A percentile compares a stretch with the other conserved stretches of the same genome.
Conservation (phyloP, 2,113 vertebrate species). For the Ahaetulla prasina region DNA sequence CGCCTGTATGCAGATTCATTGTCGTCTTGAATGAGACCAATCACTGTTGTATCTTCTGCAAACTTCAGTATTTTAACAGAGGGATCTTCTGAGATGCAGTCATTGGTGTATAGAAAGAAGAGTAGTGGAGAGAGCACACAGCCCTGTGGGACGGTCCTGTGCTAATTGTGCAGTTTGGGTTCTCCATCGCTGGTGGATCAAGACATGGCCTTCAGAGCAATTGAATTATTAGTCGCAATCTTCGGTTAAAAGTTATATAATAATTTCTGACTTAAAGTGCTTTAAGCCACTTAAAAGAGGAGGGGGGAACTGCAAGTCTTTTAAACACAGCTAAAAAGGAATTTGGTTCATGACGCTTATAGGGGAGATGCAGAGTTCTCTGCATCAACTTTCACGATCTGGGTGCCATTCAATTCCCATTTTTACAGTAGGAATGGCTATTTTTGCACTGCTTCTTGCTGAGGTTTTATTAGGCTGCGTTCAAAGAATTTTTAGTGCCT, state of each 20-base stretch:
- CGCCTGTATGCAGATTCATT: too few relatives aligned
- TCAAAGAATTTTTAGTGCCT: not conserved
- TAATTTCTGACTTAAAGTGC: not conserved
- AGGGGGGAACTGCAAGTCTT: not conserved
- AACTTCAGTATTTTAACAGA: too few relatives aligned
- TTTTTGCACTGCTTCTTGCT: not conserved
- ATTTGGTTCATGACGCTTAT: too few relatives aligned
- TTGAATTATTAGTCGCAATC: not conserved
- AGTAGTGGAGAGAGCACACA: too few relatives aligned
- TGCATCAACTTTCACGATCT: not conserved
- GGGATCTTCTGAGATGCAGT: too few relatives aligned
- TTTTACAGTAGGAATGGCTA: not conserved
- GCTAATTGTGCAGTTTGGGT: too few relatives aligned
- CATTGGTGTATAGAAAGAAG: too few relatives aligned
- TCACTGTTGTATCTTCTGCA: too few relatives aligned
- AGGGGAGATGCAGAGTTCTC: not conserved
- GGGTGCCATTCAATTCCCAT: not conserved
- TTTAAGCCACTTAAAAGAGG: not conserved
- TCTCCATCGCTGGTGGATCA: not conserved
- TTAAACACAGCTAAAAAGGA: not conserved
- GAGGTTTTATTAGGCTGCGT: not conserved
- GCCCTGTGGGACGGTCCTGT: too few relatives aligned
- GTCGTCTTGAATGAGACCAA: too few relatives aligned
- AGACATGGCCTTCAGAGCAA: not conserved
- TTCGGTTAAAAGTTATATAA: not conserved